phyloP scores from a whole-genome alignment of 2,113 vertebrate genomes.

The Otolemur garnettii region DNA sequence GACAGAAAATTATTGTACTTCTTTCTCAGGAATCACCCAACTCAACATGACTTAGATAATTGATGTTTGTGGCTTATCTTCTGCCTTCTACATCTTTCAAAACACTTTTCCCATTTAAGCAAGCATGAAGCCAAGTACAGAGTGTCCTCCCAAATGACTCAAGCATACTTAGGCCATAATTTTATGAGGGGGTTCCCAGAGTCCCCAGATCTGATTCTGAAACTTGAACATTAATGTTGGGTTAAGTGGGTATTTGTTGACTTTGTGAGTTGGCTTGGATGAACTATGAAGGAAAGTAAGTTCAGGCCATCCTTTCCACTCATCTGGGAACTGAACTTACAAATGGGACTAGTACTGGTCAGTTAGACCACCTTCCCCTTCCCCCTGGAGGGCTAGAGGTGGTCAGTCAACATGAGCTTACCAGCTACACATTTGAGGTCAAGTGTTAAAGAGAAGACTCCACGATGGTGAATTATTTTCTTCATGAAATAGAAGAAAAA shows the following conservation, averaged over 20 bases:
- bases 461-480: conserved; percentile 85
- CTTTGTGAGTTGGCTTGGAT: neutral
- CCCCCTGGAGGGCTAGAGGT: neutral
- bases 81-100: neutral
- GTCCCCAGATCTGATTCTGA: conserved; percentile 30
- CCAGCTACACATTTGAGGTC: conserved; percentile 57
- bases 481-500: conserved; percentile 90
- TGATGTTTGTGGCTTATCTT: neutral
- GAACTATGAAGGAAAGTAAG: neutral
- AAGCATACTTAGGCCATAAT: neutral
- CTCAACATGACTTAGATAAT: neutral
- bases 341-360: neutral
- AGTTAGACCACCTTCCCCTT: neutral
- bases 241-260: neutral
- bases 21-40: neutral
- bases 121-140: neutral
- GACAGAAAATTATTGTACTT: neutral
- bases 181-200: conserved; percentile 9
- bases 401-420: neutral
- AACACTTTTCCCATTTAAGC: neutral
- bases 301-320: neutral
- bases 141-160: neutral
- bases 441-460: conserved; percentile 80
- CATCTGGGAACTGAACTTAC: neutral
- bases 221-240: neutral